Percentiles rank a stretch among this genome's conserved stretches.
Evolutionary conservation across 2,113 vertebrate genomes (phyloP).

Genomic region (Panthera uncia): DNA sequence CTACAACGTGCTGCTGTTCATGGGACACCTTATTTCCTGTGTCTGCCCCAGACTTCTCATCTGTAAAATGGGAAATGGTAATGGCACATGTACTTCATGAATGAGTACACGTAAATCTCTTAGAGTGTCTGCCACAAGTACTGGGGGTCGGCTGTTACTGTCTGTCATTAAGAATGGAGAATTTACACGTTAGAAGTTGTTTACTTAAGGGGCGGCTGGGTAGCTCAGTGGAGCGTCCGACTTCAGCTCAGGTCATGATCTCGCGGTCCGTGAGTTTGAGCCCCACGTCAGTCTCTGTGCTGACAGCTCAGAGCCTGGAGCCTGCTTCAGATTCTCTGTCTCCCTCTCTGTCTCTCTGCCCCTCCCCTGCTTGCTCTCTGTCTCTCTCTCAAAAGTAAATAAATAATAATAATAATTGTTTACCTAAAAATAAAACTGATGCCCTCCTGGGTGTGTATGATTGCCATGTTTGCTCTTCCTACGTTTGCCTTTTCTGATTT

Average conservation of each 20-base stretch:
- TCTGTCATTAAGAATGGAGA: background rate
- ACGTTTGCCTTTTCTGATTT: background rate
- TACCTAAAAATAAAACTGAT: background rate
- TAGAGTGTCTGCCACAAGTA: background rate
- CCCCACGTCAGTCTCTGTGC: no score
- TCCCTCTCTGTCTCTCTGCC: no score
- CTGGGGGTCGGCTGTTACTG: no score
- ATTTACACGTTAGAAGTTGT: background rate
- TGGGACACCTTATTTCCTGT: background rate
- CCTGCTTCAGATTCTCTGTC: no score
- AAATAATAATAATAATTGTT: background rate
- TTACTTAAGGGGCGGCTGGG: background rate
- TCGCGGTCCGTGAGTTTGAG: no score
- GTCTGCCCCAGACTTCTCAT: background rate
- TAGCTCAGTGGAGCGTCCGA: no score
- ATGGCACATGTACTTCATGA: background rate
- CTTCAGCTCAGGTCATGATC: no score
- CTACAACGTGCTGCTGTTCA: background rate
- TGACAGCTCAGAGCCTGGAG: no score
- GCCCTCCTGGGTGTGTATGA: background rate
- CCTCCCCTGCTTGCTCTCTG: no score
- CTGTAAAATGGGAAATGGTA: background rate
- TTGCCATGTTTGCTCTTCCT: background rate
- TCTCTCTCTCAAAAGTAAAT: no score
- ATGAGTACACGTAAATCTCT: fast-evolving